A percentile compares a stretch with the other conserved stretches of the same genome.
These are phyloP conservation scores for Protonibea diacanthus DNA, from an alignment of 2,797 vertebrate species.

Conservation along the genomic window DNA sequence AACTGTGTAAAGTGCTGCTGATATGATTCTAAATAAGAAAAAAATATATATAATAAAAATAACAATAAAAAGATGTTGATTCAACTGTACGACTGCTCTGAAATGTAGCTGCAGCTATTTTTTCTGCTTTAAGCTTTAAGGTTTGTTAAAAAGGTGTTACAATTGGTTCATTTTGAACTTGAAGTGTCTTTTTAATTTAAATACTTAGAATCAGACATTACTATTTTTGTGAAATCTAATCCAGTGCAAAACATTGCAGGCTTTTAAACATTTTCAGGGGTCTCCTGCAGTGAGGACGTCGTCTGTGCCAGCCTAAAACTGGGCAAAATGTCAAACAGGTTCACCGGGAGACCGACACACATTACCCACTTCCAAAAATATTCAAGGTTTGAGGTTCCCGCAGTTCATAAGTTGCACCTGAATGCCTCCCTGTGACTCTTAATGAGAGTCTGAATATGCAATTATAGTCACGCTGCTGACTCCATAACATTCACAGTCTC, in stretches of 20 bases:
- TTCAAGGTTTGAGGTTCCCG: constrained; percentile 3
- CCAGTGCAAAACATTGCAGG: not conserved
- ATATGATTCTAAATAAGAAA: no score
- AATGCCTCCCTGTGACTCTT: constrained; percentile 31
- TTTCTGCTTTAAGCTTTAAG: not conserved
- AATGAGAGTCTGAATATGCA: constrained; percentile 48
- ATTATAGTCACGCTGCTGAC: constrained; percentile 31
- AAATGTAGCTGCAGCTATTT: no score
- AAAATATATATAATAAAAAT: no score
- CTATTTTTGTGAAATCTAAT: not conserved
- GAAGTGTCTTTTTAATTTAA: not conserved
- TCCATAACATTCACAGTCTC: constrained; percentile 34
- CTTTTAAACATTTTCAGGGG: constrained; percentile 16
- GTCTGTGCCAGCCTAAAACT: constrained; percentile 12
- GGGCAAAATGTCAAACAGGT: constrained; percentile 40
- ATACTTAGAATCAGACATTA: not conserved
- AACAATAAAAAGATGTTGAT: no score
- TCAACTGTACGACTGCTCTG: no score
- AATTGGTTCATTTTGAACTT: not conserved
- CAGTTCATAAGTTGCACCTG: constrained; percentile 32
- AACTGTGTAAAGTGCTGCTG: no score
- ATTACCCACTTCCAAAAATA: constrained; percentile 35
- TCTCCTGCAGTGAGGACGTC: not conserved
- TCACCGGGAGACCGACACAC: constrained; percentile 30
- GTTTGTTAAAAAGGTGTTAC: not conserved